These are phyloP conservation scores for Mastomys natalensis DNA, from an alignment of 2,113 vertebrate species.

Conservation along the genomic window DNA sequence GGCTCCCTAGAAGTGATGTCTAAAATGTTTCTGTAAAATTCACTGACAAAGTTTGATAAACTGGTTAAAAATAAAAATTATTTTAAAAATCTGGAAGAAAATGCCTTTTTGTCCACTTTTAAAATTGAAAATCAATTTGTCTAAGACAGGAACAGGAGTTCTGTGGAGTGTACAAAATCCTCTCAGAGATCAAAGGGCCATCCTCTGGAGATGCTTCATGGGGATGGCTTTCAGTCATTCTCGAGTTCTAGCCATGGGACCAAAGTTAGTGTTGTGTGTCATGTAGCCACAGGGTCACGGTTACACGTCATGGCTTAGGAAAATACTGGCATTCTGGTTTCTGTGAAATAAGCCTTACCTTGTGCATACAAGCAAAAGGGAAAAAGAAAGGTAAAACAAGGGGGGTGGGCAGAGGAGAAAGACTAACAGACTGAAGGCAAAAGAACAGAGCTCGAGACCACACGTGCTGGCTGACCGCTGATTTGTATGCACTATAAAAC, in stretches of 20 bases:
- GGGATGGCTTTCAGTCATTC: constrained; percentile 77
- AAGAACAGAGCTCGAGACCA: constrained; percentile 78
- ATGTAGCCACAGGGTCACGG: constrained; percentile 65
- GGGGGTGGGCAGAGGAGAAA: not conserved
- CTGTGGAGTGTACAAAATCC: constrained; percentile 87
- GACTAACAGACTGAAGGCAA: constrained; percentile 78
- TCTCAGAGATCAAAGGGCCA: constrained; percentile 84
- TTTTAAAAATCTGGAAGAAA: constrained; percentile 87
- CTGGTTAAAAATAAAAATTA: constrained; percentile 87
- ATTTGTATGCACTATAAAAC: constrained; percentile 89
- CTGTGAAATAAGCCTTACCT: constrained; percentile 76
- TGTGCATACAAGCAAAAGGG: constrained; percentile 80
- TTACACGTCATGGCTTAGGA: constrained; percentile 66
- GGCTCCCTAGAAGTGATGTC: constrained; percentile 87
- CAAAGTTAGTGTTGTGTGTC: constrained; percentile 74
- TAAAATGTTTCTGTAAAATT: constrained; percentile 85
- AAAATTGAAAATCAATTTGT: constrained; percentile 84
- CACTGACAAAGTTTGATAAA: constrained; percentile 83
- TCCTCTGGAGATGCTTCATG: constrained; percentile 79
- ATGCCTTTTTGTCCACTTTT: constrained; percentile 82
- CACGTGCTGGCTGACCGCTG: constrained; percentile 80
- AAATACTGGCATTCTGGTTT: constrained; percentile 78
- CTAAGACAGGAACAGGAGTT: constrained; percentile 77
- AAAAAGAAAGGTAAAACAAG: constrained; percentile 34
- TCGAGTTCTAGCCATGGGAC: constrained; percentile 76